phyloP scores from a whole-genome alignment of 2,797 vertebrate genomes.

The Loriculus beryllinus region DNA sequence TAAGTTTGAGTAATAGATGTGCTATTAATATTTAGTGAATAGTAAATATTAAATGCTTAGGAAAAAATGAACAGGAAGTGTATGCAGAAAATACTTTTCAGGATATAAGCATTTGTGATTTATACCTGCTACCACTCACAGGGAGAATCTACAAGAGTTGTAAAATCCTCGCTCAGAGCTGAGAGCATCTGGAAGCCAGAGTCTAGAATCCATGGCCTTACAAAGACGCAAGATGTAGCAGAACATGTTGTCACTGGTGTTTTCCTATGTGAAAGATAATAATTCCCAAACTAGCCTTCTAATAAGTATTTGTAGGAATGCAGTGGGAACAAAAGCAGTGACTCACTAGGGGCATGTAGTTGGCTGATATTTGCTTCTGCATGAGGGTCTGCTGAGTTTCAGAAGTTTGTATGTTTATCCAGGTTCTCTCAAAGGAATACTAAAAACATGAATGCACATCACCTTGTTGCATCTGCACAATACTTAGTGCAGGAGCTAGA shows the following conservation, averaged over 20 bases:
- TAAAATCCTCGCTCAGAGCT: neutral
- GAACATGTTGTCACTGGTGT: neutral
- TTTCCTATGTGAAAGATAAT: neutral
- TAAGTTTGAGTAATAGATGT: neutral
- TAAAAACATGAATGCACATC: neutral
- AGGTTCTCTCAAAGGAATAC: neutral
- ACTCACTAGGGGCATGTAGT: neutral
- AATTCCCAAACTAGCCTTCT: neutral
- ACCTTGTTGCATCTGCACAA: neutral
- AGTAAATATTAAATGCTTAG: neutral
- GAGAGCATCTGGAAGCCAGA: neutral
- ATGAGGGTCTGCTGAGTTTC: neutral
- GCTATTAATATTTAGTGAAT: neutral
- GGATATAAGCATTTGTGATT: neutral
- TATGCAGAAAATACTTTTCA: neutral
- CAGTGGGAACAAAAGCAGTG: neutral
- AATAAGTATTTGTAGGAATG: accelerated
- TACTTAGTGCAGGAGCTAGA: neutral
- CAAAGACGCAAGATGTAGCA: neutral
- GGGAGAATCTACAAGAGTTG: neutral
- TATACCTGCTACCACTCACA: neutral
- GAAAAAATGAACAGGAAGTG: neutral
- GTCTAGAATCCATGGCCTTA: neutral
- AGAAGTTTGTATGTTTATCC: neutral
- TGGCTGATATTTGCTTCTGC: neutral